A percentile compares a stretch with the other conserved stretches of the same genome.
These are phyloP conservation scores for Myiozetetes cayanensis DNA, from an alignment of 2,113 vertebrate genomes.

Conservation along the genomic window DNA sequence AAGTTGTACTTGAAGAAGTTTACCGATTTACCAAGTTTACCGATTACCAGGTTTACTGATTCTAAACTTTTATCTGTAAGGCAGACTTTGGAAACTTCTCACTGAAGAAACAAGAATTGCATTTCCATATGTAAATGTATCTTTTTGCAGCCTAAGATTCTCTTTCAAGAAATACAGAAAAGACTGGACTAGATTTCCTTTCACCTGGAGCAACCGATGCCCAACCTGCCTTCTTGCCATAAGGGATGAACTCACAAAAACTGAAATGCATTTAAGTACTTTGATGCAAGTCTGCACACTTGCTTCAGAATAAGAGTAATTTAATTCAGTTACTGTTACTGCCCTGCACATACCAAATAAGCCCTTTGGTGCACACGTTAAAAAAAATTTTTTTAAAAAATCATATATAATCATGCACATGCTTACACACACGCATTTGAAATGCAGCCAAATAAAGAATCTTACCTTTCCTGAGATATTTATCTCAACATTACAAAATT, in stretches of 20 bases:
- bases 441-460: conserved; percentile 15
- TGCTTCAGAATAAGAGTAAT: not conserved
- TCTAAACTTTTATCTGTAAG: not conserved
- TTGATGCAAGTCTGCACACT: not conserved
- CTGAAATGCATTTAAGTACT: conserved; percentile 8
- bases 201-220: not conserved
- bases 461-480: not conserved
- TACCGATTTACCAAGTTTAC: too few species aligned
- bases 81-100: not conserved
- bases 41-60: not conserved
- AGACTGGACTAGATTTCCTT: not conserved
- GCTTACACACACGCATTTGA: not conserved
- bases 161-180: not conserved
- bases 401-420: not conserved
- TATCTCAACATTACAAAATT: conserved; percentile 47
- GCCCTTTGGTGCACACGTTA: not conserved
- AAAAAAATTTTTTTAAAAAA: too few species aligned
- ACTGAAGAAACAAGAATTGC: not conserved
- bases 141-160: not conserved
- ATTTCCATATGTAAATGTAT: not conserved
- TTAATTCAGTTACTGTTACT: not conserved
- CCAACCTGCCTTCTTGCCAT: not conserved
- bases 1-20: not conserved
- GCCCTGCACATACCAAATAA: not conserved
- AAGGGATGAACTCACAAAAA: conserved; percentile 32